Conservation (phyloP, 1,140 invertebrate species). For the Drosophila repletoides region DNA sequence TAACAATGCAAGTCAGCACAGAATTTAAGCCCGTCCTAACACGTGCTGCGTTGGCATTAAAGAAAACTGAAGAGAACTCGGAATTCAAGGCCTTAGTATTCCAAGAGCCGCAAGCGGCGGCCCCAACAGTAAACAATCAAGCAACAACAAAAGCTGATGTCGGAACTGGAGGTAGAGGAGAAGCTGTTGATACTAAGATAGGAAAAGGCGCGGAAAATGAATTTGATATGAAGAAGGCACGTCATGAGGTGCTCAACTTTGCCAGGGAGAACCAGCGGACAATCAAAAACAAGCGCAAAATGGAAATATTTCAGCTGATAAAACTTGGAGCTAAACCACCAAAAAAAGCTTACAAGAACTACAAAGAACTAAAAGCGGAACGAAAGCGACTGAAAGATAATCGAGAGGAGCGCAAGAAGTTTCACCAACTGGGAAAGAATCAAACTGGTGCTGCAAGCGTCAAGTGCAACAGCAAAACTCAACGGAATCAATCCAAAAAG, state of each 20-base stretch:
- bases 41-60: conserved; percentile 59
- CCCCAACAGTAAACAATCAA: neutral
- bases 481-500: conserved; percentile 73
- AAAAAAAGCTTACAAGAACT: conserved; percentile 85
- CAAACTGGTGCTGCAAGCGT: conserved; percentile 82
- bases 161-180: neutral
- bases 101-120: conserved; percentile 41
- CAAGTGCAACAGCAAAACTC: conserved; percentile 82
- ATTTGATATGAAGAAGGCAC: conserved; percentile 84
- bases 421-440: conserved; percentile 83
- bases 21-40: conserved; percentile 72
- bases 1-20: conserved; percentile 52
- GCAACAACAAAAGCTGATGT: neutral
- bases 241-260: conserved; percentile 87
- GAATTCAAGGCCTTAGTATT: conserved; percentile 57
- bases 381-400: conserved; percentile 75
- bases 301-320: conserved; percentile 85
- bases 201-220: conserved; percentile 30
- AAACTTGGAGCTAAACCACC: conserved; percentile 86
- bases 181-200: neutral
- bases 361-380: conserved; percentile 84
- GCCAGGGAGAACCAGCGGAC: conserved; percentile 85
- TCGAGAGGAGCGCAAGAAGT: conserved; percentile 80
- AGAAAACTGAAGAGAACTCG: conserved; percentile 24
- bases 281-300: conserved; percentile 84